Conservation (phyloP, 2,888 invertebrate genomes). For the Hofmannophila pseudospretella region DNA sequence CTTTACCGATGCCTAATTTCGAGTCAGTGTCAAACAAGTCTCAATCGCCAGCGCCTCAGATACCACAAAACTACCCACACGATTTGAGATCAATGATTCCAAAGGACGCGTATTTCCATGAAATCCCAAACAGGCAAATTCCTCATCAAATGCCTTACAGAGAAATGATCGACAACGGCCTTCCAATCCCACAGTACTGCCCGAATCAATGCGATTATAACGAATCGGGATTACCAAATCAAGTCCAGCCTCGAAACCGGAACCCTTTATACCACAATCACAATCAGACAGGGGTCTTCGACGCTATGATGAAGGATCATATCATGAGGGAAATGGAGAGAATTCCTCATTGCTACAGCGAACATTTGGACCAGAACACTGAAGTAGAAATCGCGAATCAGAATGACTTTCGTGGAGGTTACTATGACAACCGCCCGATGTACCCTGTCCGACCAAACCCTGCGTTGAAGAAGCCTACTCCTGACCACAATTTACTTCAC, state of each 20-base stretch:
- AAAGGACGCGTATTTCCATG: slow-evolving; percentile 80
- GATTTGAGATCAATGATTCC: slow-evolving; percentile 65
- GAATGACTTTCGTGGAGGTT: slow-evolving; percentile 59
- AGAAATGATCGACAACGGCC: slow-evolving; percentile 43
- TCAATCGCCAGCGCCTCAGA: slow-evolving; percentile 55
- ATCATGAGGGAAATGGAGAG: slow-evolving; percentile 70
- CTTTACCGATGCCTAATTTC: slow-evolving; percentile 75
- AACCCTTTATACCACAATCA: slow-evolving; percentile 62
- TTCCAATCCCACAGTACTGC: slow-evolving; percentile 43
- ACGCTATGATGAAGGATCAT: slow-evolving; percentile 75
- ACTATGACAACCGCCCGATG: slow-evolving; percentile 58
- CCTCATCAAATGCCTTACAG: slow-evolving; percentile 55
- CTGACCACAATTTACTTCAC: slow-evolving; percentile 63
- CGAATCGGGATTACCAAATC: slow-evolving; percentile 47
- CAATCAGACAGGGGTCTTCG: slow-evolving; percentile 66
- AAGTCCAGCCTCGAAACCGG: slow-evolving; percentile 54
- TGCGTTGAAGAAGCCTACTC: slow-evolving; percentile 48
- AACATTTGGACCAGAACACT: slow-evolving; percentile 64
- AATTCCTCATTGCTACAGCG: slow-evolving; percentile 71
- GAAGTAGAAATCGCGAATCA: slow-evolving; percentile 70
- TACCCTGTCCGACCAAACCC: slow-evolving; percentile 37
- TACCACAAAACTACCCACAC: slow-evolving; percentile 31
- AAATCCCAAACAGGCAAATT: slow-evolving; percentile 69
- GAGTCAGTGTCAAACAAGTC: slow-evolving; percentile 72
- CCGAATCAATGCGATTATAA: slow-evolving; percentile 53